Conservation (phyloP, 2,888 invertebrate genomes). For the Polydrusus tereticollis region DNA sequence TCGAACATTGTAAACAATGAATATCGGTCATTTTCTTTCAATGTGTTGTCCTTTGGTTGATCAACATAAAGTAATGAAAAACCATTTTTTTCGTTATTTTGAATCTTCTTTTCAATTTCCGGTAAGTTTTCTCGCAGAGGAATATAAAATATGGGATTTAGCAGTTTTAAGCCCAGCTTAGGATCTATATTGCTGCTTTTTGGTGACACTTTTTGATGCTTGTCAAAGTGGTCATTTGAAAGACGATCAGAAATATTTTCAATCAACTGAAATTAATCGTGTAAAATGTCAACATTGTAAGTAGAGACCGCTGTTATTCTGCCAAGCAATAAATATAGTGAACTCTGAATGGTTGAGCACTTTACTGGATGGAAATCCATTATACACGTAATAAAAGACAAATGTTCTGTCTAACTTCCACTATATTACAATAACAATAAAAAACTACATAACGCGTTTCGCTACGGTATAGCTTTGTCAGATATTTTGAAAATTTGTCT, state of each 20-base stretch:
- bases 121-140: conserved; percentile 57
- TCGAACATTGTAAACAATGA: conserved; percentile 57
- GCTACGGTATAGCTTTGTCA: no score
- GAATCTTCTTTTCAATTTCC: conserved; percentile 49
- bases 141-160: conserved; percentile 56
- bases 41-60: conserved; percentile 44
- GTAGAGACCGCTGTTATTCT: no score
- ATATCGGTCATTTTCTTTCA: conserved; percentile 43
- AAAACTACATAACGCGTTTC: no score
- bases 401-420: no score
- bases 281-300: no score
- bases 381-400: no score
- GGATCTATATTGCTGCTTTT: conserved; percentile 30
- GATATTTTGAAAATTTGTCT: no score
- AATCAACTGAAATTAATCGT: conserved; percentile 49
- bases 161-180: conserved; percentile 29
- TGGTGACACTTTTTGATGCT: neutral
- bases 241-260: conserved; percentile 54
- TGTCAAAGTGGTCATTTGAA: conserved; percentile 52
- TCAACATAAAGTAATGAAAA: conserved; percentile 51
- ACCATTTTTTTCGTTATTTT: conserved; percentile 8
- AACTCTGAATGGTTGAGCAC: no score
- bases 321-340: no score
- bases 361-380: no score
- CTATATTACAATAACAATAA: no score